Base-by-base conservation (phyloP, 2,113 vertebrate species). In the Crotalus viridis region DNA sequence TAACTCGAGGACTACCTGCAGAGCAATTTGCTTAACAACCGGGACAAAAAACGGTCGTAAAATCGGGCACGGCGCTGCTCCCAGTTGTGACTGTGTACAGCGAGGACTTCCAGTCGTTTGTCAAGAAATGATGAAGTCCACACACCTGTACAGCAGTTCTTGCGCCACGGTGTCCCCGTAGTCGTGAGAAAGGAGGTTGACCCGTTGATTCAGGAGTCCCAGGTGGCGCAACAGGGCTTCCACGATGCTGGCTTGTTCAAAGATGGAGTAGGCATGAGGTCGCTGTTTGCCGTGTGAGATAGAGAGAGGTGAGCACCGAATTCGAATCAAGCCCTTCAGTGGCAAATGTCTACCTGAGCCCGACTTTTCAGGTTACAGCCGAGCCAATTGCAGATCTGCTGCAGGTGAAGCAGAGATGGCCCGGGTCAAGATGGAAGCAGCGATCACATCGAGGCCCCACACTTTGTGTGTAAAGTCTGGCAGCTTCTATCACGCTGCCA, bases 101-200 rank as follows among this genome's bases (percentile, higher is more conserved):
- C 4, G 61, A 69, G 12, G 61, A n/a, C 61, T n/a, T 15, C 61
- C 61, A 0, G 1, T 69, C 28, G 0, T 21, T 10, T 10, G 10
- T 7, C 6, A 6, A 8, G 39, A 46, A 64, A 15, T 3, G 52
- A 43, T 3, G 1, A 39, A 33, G 4, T 1, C 46, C 89, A 64
- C 95, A 89, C 21, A 99, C 99, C 99, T 99, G 95, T 99, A 98
- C 2, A 99, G 98, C 93, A 99, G 98, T 97, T 99, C 99, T 94
- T 99, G 98, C 0, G 99, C 99, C 0, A 99, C 99, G 0, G 98
- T 99, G 91, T 99, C 99, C 0, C 99, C 99, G 0, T 99, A 99
- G 46, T 99, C 98, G 0, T 99, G 99, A 48, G 99, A 98, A 93
- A 99, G 69, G 3, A 99, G 97, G 91, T 99, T 99, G 93, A 99